These are phyloP conservation scores for Lycorma delicatula DNA, from an alignment of 1,140 invertebrate genomes.

Conservation along the genomic window DNA sequence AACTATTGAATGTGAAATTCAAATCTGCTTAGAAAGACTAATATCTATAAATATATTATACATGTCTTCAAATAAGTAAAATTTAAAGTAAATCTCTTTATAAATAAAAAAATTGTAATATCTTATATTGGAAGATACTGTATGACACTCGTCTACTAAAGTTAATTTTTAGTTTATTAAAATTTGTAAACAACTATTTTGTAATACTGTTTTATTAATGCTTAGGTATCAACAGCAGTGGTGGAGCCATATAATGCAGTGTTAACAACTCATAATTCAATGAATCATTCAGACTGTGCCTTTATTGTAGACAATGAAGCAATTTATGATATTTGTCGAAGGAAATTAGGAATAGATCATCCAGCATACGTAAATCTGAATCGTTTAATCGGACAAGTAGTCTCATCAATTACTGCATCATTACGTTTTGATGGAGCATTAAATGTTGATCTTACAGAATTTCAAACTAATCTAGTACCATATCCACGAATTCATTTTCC, in stretches of 20 bases:
- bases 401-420: slow-evolving; percentile 45
- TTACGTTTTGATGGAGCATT: slow-evolving; percentile 55
- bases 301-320: slow-evolving; percentile 59
- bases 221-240: slow-evolving; percentile 39
- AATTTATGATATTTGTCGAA: slow-evolving; percentile 45
- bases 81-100: too few relatives aligned
- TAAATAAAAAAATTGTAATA: too few relatives aligned
- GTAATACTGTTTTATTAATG: too few relatives aligned
- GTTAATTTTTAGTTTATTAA: too few relatives aligned
- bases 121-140: too few relatives aligned
- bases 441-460: slow-evolving; percentile 56
- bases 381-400: slow-evolving; percentile 47
- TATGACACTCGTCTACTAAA: too few relatives aligned
- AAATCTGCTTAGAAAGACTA: too few relatives aligned
- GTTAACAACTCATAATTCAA: slow-evolving; percentile 54
- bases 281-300: slow-evolving; percentile 54
- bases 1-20: too few relatives aligned
- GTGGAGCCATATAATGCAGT: slow-evolving; percentile 61
- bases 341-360: slow-evolving; percentile 40
- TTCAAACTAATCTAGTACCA: slow-evolving; percentile 57
- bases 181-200: too few relatives aligned
- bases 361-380: slow-evolving; percentile 52
- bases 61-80: too few relatives aligned
- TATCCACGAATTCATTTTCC: slow-evolving; percentile 53
- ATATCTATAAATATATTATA: too few relatives aligned